These are phyloP conservation scores for Leptopterna dolabrata DNA, from an alignment of 2,888 invertebrate species.

Conservation along the genomic window DNA sequence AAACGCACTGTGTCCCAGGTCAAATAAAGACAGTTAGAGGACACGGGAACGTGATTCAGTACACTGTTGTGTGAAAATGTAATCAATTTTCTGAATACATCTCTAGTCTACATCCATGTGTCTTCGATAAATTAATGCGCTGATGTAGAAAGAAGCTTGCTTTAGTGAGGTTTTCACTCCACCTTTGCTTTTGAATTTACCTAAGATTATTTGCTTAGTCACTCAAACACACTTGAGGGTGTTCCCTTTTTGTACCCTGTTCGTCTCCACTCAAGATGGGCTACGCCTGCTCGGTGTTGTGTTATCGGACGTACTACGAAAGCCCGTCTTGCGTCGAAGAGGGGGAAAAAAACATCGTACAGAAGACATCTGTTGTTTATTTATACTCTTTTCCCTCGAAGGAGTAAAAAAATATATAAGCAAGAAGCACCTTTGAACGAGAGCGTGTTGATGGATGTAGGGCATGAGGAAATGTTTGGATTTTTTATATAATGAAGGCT, in stretches of 20 bases:
- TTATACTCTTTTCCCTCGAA: conserved; percentile 31
- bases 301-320: background rate
- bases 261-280: conserved; percentile 5
- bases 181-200: background rate
- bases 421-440: conserved; percentile 38
- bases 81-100: too few species aligned
- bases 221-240: background rate
- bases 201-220: background rate
- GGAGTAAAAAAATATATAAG: conserved; percentile 6
- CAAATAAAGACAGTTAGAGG: too few species aligned
- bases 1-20: too few species aligned
- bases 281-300: background rate
- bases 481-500: conserved; percentile 10
- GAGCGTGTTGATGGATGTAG: conserved; percentile 42
- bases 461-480: conserved; percentile 37
- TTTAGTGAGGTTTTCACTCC: too few species aligned
- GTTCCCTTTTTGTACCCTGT: background rate
- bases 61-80: too few species aligned
- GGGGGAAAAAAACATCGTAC: background rate
- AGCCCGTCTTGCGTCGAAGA: background rate
- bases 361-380: conserved; percentile 45
- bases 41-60: too few species aligned
- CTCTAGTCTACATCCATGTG: too few species aligned
- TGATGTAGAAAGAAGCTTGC: too few species aligned
- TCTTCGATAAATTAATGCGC: too few species aligned